Conservation (phyloP, 2,888 invertebrate genomes). For the Lithophane leautieri region DNA sequence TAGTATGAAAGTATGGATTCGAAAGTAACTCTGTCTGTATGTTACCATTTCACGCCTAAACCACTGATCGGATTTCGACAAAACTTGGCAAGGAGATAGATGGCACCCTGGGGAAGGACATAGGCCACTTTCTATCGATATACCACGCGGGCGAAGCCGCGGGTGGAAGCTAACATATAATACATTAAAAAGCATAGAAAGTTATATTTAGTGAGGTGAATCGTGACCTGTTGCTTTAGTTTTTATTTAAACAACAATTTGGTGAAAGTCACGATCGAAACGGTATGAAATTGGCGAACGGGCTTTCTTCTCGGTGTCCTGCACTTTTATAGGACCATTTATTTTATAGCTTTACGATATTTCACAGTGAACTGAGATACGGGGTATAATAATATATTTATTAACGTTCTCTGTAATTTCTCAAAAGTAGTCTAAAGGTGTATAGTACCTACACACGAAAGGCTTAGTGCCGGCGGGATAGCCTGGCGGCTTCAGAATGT, state of each 20-base stretch:
- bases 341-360: background rate
- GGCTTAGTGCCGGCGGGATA: background rate
- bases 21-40: no score
- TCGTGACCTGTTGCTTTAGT: slow-evolving; percentile 59
- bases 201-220: slow-evolving; percentile 37
- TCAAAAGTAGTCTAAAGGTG: background rate
- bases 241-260: slow-evolving; percentile 57
- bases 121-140: no score
- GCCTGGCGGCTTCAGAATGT: background rate
- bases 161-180: no score
- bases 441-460: no score
- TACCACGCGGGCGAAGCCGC: no score
- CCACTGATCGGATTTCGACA: no score
- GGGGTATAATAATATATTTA: background rate
- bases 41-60: no score
- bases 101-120: no score
- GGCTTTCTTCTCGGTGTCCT: slow-evolving; percentile 43
- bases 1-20: no score
- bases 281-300: slow-evolving; percentile 31
- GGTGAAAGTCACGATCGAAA: slow-evolving; percentile 59
- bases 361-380: background rate
- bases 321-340: background rate
- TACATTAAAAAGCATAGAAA: slow-evolving; percentile 45
- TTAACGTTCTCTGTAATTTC: no score
- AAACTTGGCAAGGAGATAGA: no score